Evolutionary conservation across 2,888 invertebrate species (phyloP).

Genomic region (Ischnura elegans): DNA sequence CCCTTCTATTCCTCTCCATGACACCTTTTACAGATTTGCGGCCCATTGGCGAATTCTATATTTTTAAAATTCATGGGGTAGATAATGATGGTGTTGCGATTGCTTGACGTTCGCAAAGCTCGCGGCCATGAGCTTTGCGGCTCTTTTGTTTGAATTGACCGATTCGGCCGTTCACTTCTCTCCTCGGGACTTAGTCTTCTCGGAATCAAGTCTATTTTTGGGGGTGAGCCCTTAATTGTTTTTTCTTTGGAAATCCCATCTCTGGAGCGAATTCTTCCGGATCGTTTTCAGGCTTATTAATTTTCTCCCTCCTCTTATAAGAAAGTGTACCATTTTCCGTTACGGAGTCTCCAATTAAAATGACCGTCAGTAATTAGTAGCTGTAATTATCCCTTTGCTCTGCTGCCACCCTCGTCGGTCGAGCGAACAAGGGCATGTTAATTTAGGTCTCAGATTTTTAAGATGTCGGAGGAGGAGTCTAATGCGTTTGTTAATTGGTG

Average conservation of each 20-base stretch:
- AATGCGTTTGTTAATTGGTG: not conserved
- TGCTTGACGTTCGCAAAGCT: too few relatives aligned
- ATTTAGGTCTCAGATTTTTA: not conserved
- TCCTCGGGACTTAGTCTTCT: not conserved
- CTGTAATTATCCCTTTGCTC: not conserved
- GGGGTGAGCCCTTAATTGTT: not conserved
- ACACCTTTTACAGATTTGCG: too few relatives aligned
- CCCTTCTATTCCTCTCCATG: too few relatives aligned
- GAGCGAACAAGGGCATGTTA: not conserved
- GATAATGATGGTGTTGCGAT: too few relatives aligned
- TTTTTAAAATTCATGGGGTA: too few relatives aligned
- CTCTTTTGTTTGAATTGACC: not conserved
- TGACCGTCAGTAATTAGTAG: not conserved
- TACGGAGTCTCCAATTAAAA: not conserved
- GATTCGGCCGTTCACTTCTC: not conserved
- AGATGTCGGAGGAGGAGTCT: not conserved
- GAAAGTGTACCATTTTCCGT: not conserved
- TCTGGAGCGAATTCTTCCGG: not conserved
- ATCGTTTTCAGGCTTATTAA: constrained; percentile 1
- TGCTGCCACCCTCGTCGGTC: not conserved
- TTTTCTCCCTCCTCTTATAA: not conserved
- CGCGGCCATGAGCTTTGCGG: too few relatives aligned
- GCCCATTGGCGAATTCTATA: too few relatives aligned
- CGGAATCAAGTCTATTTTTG: not conserved
- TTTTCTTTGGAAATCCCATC: not conserved